Base-by-base conservation (phyloP, 2,797 vertebrate genomes). In the Brachymystax lenok region DNA sequence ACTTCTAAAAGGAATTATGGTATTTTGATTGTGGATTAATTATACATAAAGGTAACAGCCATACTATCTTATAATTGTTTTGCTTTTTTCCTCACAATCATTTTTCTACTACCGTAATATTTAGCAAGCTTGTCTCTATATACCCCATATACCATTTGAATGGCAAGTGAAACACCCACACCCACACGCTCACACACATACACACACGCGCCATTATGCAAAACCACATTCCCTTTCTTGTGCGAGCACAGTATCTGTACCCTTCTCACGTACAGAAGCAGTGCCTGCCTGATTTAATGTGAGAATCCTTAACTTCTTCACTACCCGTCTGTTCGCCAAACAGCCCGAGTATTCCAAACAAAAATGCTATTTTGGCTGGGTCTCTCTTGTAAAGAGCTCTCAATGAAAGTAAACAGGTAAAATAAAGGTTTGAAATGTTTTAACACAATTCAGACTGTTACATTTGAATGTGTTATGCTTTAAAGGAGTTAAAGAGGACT, bases 81-180 rank as follows among this genome's bases (percentile, higher is more conserved):
- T 1, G 10, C 40, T 46, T 46, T 46, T 13, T 46, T 13, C 40
- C 40, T 46, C 40, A 1, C 10, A 46, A 13, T 46, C 2, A 46
- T 13, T 12, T 46, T 46, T 46, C 40, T 8, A 46, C 40, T 46
- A 46, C 40, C 2, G 8, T 46, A 10, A 46, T 46, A 46, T 46
- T 46, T 46, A 46, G 40, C 10, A 46, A 46, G 10, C 10, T 46
- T 46, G 40, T 46, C 12, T 10, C 2, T 46, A 46, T 46, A 3
- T 46, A 13, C 10, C 40, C 40, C 10, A 46, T 12, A 46, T 46
- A 13, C 10, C 40, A 46, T 46, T 46, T 46, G 40, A 46, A 10
- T 10, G 40, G 40, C 40, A 46, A 46, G 40, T 46, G 40, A 2
- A 46, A 82, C 83, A 79, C 77, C 83, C 83, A 79, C 83, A 79